Evolutionary conservation across 2,797 vertebrate genomes (phyloP).

Genomic region (Pogoniulus pusillus): DNA sequence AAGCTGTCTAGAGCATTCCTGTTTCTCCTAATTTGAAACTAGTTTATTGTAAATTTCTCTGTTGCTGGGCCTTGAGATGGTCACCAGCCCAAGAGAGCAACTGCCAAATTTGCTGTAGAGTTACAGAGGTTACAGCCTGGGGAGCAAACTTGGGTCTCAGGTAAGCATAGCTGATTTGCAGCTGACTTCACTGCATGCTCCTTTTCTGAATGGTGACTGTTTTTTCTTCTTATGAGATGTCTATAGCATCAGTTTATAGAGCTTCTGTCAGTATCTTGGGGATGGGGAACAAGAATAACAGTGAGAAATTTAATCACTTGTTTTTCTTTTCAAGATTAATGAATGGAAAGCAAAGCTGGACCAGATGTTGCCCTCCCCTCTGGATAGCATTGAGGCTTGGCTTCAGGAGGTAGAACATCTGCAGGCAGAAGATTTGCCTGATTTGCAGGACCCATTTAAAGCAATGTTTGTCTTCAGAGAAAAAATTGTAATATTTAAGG

Average conservation of each 20-base stretch:
- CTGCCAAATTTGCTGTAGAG: neutral
- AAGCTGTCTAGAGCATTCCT: neutral
- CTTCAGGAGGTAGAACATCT: slow-evolving; percentile 81
- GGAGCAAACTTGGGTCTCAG: neutral
- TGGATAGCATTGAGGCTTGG: slow-evolving; percentile 83
- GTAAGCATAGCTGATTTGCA: neutral
- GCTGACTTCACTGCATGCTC: neutral
- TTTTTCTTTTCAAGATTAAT: slow-evolving; percentile 77
- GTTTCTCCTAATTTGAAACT: neutral
- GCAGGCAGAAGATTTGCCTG: slow-evolving; percentile 76
- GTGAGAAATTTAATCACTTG: neutral
- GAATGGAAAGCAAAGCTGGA: slow-evolving; percentile 83
- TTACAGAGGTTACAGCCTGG: neutral
- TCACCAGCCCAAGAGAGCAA: neutral
- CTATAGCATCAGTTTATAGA: neutral
- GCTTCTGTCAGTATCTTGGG: neutral
- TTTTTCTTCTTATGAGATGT: neutral
- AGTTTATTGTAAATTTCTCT: neutral
- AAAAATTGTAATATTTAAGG: slow-evolving; percentile 85
- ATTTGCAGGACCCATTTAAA: slow-evolving; percentile 77
- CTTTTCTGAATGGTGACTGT: neutral
- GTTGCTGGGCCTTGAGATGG: neutral
- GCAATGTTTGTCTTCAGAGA: slow-evolving; percentile 78
- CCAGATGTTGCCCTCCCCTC: slow-evolving; percentile 80
- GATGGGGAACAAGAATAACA: neutral